Evolutionary conservation across 2,888 invertebrate genomes (phyloP), one percentile per base, ranked within the genome.

Genomic region (Drosophila mulleri): DNA sequence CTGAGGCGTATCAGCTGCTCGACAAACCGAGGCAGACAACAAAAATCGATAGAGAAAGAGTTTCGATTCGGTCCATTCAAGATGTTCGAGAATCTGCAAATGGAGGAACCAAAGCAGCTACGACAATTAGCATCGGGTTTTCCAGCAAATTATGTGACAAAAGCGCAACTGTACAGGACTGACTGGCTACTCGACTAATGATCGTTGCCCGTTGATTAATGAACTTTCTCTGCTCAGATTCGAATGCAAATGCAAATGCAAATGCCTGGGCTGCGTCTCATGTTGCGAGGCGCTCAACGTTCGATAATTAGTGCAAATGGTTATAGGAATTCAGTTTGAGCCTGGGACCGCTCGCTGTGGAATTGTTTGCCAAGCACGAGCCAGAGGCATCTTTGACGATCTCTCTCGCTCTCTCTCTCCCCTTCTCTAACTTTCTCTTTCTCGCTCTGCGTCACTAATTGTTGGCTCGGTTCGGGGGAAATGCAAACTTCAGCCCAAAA

Each of bases 121-220:
- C 60, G 71, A 73, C 71, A 83, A 83, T 83, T 88, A 88, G 62
- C 37, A 39, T 45, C 14, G 67, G 71, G 62, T 69, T 75, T 73
- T 64, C 54, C 61, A 57, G 48, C 48, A 52, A 56, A 68, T 48
- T n/a, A 63, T 68, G 48, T 45, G 72, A 65, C 64, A 70, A 69
- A 70, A 80, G 68, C 62, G 67, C 61, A 54, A 63, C 67, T 70
- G 68, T 80, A 71, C 79, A 20, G 12, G 26, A 26, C 26, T 7
- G 26, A 26, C 26, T 23, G 9, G 16, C 39, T 12, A 12, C 44
- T 45, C 66, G 59, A 39, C 86, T 91, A 89, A 89, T 89, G 90
- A 88, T 86, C 76, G 50, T 72, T 72, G 71, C 59, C 61, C 79
- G 35, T 76, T 83, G 90, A 86, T 88, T 88, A 83, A 91, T 89